Evolutionary conservation across 1,140 invertebrate genomes (phyloP).

Genomic region (Rhagoletis zephyria): DNA sequence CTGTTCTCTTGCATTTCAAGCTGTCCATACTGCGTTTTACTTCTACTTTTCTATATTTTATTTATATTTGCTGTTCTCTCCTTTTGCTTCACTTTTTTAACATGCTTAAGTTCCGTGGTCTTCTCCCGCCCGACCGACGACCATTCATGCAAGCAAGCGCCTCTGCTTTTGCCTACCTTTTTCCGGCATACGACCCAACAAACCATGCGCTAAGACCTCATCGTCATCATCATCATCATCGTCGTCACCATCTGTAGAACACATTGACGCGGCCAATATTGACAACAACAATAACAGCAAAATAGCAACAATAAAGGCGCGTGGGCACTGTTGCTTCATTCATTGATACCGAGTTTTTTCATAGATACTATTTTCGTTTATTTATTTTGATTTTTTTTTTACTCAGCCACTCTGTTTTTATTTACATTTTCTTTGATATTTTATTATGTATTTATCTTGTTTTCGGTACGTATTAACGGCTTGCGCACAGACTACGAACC

Average conservation of each 20-base stretch:
- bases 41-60: not conserved
- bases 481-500: not conserved
- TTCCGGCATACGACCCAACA: not conserved
- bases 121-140: not conserved
- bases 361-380: not conserved
- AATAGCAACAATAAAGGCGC: not conserved
- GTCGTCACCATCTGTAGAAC: not conserved
- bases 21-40: not conserved
- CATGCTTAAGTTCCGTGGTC: not conserved
- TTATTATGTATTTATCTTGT: constrained; percentile 21
- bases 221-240: too few species aligned
- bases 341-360: constrained; percentile 17
- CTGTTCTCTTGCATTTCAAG: not conserved
- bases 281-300: not conserved
- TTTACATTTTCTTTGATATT: constrained; percentile 30
- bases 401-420: not conserved
- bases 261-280: not conserved
- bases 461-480: not conserved
- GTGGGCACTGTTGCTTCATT: constrained; percentile 10
- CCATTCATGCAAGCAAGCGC: not conserved
- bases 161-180: not conserved
- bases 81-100: not conserved
- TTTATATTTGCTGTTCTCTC: not conserved
- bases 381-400: not conserved
- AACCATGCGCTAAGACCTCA: not conserved